These are phyloP conservation scores for Pediacus dermestoides DNA, from an alignment of 2,888 invertebrate genomes.

Conservation along the genomic window DNA sequence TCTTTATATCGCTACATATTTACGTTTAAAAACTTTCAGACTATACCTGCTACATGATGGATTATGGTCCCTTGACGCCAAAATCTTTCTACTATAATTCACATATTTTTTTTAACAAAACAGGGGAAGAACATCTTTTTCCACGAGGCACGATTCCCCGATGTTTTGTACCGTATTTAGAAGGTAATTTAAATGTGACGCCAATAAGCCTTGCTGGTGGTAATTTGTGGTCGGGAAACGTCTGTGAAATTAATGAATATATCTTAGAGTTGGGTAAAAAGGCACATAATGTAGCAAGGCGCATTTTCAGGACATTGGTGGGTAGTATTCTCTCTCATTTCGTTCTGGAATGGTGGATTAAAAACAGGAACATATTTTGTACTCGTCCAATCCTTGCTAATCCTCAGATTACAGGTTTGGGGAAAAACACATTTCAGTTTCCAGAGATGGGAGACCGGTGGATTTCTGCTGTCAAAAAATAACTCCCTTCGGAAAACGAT, in stretches of 20 bases:
- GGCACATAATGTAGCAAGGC: background rate
- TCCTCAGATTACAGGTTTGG: constrained; percentile 3
- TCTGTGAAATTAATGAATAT: background rate
- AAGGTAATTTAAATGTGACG: background rate
- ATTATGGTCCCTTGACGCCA: too few species aligned
- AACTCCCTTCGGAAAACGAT: constrained; percentile 5
- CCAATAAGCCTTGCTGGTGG: background rate
- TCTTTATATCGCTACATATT: too few species aligned
- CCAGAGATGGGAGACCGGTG: constrained; percentile 3
- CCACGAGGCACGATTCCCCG: too few species aligned
- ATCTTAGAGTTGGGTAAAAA: constrained; percentile 1
- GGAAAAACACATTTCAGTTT: background rate
- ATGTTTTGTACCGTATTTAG: too few species aligned
- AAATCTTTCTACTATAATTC: too few species aligned
- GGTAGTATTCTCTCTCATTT: constrained; percentile 12
- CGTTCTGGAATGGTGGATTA: constrained; percentile 16
- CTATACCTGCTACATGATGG: too few species aligned
- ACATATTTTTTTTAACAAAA: too few species aligned
- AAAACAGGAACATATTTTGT: constrained; percentile 18
- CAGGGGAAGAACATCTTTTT: too few species aligned
- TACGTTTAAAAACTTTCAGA: too few species aligned
- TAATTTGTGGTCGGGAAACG: constrained; percentile 1
- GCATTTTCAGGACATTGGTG: background rate
- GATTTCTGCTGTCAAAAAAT: constrained; percentile 8
- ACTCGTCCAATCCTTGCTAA: constrained; percentile 15